Conservation (phyloP, 2,113 vertebrate species). For the Malurus melanocephalus region DNA sequence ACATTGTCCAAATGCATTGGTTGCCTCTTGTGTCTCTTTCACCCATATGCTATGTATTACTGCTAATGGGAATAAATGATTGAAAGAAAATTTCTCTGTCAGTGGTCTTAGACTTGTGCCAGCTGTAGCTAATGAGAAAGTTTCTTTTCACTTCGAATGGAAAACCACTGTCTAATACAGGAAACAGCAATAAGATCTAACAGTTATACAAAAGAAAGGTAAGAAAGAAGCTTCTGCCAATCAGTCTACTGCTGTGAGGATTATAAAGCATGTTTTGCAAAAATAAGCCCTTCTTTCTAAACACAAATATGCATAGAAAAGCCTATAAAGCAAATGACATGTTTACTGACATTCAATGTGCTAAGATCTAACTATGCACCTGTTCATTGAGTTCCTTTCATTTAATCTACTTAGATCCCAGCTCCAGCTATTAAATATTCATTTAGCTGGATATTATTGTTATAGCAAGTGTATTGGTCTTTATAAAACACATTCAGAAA, state of each 20-base stretch:
- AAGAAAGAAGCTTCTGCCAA: constrained; percentile 24
- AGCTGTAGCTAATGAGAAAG: not conserved
- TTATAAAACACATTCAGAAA: not conserved
- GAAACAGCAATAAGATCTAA: constrained; percentile 2
- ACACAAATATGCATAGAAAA: not conserved
- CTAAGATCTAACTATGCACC: not conserved
- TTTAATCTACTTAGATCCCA: not conserved
- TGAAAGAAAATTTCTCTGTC: constrained; percentile 58
- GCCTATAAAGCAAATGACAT: not conserved
- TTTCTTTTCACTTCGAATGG: not conserved
- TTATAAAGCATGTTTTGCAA: not conserved
- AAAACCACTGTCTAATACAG: not conserved
- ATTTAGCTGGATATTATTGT: not conserved
- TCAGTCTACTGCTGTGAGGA: not conserved
- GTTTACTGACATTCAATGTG: not conserved
- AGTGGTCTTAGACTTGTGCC: not conserved
- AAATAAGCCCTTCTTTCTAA: not conserved
- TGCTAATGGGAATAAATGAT: not conserved
- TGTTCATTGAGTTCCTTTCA: not conserved
- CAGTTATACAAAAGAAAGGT: constrained; percentile 11
- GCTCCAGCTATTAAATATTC: not conserved
- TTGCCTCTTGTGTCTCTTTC: constrained; percentile 1
- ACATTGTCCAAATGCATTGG: not conserved
- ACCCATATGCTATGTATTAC: not conserved
- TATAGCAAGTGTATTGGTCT: not conserved